These are phyloP conservation scores for Calypte anna DNA, from an alignment of 2,113 vertebrate genomes.

Conservation along the genomic window DNA sequence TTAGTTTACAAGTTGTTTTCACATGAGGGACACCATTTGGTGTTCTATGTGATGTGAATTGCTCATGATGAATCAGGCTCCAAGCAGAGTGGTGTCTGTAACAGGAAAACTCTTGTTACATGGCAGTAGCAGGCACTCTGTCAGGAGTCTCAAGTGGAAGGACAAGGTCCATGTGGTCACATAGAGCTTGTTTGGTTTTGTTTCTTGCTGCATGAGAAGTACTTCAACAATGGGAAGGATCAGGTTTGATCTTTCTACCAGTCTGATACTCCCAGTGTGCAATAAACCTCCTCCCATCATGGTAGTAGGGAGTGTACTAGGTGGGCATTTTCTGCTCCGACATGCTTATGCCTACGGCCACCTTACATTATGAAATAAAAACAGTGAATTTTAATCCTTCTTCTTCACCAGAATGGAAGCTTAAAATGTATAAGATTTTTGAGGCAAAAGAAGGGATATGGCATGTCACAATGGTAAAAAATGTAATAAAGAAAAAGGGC, in stretches of 20 bases:
- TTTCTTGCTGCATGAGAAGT: background rate
- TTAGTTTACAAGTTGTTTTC: slow-evolving; percentile 65
- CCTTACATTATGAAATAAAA: background rate
- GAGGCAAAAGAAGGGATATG: background rate
- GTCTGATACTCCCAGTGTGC: background rate
- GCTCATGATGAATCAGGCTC: background rate
- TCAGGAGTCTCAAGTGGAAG: background rate
- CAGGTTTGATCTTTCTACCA: background rate
- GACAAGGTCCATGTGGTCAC: background rate
- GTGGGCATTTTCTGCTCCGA: background rate
- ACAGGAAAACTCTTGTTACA: background rate
- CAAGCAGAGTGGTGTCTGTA: background rate
- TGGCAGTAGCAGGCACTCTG: background rate
- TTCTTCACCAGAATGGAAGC: background rate
- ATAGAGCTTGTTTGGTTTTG: background rate
- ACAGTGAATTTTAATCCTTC: background rate
- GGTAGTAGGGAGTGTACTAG: background rate
- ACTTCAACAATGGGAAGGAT: background rate
- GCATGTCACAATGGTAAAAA: background rate
- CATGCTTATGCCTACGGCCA: background rate
- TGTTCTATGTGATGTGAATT: slow-evolving; percentile 21
- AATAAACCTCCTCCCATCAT: background rate
- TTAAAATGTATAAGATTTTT: background rate
- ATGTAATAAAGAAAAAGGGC: background rate
- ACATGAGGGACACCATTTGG: slow-evolving; percentile 26